Percentiles rank a stretch among this genome's conserved stretches.
phyloP scores from a whole-genome alignment of 1,140 invertebrate genomes.

The Gryon sp. region DNA sequence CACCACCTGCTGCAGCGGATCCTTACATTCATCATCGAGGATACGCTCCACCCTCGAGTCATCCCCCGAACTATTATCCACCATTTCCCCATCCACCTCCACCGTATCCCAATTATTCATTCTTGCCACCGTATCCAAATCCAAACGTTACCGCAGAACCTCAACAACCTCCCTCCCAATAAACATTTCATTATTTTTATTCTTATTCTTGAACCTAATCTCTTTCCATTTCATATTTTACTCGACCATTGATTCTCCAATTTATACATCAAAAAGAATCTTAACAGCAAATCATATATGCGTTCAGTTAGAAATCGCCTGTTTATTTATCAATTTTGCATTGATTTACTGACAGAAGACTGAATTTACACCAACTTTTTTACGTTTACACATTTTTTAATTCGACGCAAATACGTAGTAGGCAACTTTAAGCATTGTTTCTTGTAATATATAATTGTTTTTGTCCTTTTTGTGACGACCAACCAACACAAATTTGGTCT shows the following conservation, averaged over 20 bases:
- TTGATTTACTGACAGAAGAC: slow-evolving; percentile 73
- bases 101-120: slow-evolving; percentile 78
- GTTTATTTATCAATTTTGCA: slow-evolving; percentile 63
- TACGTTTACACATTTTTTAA: slow-evolving; percentile 27
- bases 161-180: slow-evolving; percentile 76
- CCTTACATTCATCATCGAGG: slow-evolving; percentile 75
- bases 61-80: slow-evolving; percentile 76
- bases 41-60: slow-evolving; percentile 73
- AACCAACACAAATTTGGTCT: too few relatives aligned
- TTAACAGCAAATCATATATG: too few relatives aligned
- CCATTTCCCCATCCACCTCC: slow-evolving; percentile 76
- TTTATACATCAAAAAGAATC: too few relatives aligned
- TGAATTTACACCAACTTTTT: slow-evolving; percentile 72
- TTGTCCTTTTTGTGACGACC: too few relatives aligned
- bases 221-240: too few relatives aligned
- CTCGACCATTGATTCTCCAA: too few relatives aligned
- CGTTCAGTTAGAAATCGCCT: too few relatives aligned
- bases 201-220: too few relatives aligned
- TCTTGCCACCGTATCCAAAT: slow-evolving; percentile 75
- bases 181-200: too few relatives aligned
- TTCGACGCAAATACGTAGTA: neutral
- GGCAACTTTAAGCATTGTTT: too few relatives aligned
- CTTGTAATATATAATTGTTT: too few relatives aligned
- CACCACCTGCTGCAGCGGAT: slow-evolving; percentile 71
- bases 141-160: slow-evolving; percentile 76